These are phyloP conservation scores for Andrena trimmerana DNA, from an alignment of 2,888 invertebrate species.

Conservation along the genomic window DNA sequence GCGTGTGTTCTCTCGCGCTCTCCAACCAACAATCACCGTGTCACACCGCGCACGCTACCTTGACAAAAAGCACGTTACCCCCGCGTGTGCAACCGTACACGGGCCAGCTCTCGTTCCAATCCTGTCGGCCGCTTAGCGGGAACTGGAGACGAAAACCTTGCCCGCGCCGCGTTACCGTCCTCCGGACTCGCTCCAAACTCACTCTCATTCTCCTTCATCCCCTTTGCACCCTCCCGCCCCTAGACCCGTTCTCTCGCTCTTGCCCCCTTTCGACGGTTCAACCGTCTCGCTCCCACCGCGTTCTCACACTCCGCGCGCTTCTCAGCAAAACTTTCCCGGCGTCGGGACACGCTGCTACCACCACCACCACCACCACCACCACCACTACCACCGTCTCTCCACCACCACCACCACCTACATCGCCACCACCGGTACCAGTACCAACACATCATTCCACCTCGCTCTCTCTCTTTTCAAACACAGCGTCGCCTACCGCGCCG, in stretches of 20 bases:
- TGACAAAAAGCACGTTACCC: constrained; percentile 62
- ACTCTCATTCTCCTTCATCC: constrained; percentile 55
- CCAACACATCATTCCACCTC: constrained; percentile 15
- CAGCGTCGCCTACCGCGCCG: constrained; percentile 39
- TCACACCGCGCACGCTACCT: constrained; percentile 67
- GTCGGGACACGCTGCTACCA: constrained; percentile 72
- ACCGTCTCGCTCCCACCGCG: constrained; percentile 58
- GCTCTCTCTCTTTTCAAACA: constrained; percentile 15
- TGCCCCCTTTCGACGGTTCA: constrained; percentile 33
- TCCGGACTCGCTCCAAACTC: constrained; percentile 76
- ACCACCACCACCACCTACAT: constrained; percentile 36
- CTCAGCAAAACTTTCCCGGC: constrained; percentile 79
- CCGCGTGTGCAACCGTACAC: constrained; percentile 71
- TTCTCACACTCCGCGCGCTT: constrained; percentile 69
- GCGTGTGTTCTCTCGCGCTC: constrained; percentile 61
- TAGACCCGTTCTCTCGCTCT: constrained; percentile 41
- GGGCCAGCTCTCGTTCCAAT: constrained; percentile 77
- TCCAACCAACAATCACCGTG: constrained; percentile 42
- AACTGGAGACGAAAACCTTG: constrained; percentile 80
- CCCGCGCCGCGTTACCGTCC: constrained; percentile 72
- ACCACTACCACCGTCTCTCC: constrained; percentile 28
- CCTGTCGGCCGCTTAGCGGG: constrained; percentile 84
- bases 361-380: constrained; percentile 38
- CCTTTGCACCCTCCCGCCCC: constrained; percentile 15
- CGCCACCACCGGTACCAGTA: constrained; percentile 34